Evolutionary conservation across 2,797 vertebrate genomes (phyloP).

Genomic region (Malurus splendens): DNA sequence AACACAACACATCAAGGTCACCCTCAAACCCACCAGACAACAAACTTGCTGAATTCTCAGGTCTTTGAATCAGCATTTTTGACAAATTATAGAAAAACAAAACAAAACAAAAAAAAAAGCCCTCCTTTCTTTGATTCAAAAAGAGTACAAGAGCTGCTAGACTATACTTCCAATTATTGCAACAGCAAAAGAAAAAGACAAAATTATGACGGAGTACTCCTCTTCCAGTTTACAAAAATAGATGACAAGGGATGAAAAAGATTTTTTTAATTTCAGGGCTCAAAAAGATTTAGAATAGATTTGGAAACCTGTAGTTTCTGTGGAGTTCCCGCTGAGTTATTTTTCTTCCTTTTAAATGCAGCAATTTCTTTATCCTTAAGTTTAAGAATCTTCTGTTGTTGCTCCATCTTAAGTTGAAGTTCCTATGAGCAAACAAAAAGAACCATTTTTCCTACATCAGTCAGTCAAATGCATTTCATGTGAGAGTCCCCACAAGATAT

Average conservation of each 20-base stretch:
- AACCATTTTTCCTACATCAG: neutral
- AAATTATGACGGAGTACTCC: neutral
- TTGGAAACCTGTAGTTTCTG: constrained; percentile 65
- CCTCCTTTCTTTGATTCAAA: neutral
- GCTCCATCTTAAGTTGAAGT: constrained; percentile 68
- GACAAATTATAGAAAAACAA: neutral
- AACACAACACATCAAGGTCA: neutral
- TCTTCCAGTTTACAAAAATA: neutral
- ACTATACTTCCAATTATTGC: neutral
- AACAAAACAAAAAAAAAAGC: accelerated
- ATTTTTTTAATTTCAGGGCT: neutral
- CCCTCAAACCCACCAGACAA: neutral
- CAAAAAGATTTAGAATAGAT: neutral
- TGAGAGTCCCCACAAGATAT: neutral
- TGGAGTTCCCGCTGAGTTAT: neutral
- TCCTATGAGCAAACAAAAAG: constrained; percentile 61
- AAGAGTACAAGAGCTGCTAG: neutral
- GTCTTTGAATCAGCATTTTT: neutral
- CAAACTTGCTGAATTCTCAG: neutral
- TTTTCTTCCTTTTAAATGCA: constrained; percentile 58
- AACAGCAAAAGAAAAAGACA: neutral
- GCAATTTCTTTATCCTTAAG: constrained; percentile 64
- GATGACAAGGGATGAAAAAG: neutral
- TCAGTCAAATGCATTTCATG: neutral
- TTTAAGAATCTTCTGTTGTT: constrained; percentile 60